These are phyloP conservation scores for Hippopotamus amphibius DNA, from an alignment of 2,113 vertebrate species.

Conservation along the genomic window DNA sequence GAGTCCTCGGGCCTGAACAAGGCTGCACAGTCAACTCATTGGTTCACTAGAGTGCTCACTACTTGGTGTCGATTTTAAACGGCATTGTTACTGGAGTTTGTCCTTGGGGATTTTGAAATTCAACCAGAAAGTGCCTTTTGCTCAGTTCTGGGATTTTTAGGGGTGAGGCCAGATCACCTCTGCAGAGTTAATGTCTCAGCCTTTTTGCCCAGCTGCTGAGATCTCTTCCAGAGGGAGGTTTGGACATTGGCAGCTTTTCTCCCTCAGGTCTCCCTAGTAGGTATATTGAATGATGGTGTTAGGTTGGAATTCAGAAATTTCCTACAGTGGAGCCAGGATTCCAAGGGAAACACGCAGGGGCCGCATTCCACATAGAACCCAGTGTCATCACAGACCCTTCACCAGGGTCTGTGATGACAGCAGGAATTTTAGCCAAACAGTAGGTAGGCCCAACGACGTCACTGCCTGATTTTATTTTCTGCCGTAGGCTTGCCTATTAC, in stretches of 20 bases:
- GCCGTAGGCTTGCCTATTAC: background rate
- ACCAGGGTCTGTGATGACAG: too few species aligned
- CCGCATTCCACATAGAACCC: background rate
- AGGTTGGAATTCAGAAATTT: background rate
- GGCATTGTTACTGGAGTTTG: background rate
- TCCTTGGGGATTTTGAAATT: slow-evolving; percentile 30
- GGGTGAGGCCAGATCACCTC: background rate
- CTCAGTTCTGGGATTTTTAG: background rate
- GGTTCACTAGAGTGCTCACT: background rate
- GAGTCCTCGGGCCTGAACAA: background rate
- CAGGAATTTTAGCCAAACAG: background rate
- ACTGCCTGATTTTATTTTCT: background rate
- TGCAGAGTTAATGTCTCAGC: background rate
- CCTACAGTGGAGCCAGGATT: background rate
- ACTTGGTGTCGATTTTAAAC: background rate
- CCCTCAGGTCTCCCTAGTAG: background rate
- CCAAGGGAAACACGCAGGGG: background rate
- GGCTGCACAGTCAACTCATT: background rate
- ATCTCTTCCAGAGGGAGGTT: background rate
- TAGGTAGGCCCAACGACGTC: background rate
- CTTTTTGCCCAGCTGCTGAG: background rate
- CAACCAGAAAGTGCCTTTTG: background rate
- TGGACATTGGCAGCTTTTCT: background rate
- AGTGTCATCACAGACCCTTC: background rate
- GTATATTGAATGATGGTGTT: background rate